Conservation (phyloP, 2,888 invertebrate species). For the Capitulum mitella region DNA sequence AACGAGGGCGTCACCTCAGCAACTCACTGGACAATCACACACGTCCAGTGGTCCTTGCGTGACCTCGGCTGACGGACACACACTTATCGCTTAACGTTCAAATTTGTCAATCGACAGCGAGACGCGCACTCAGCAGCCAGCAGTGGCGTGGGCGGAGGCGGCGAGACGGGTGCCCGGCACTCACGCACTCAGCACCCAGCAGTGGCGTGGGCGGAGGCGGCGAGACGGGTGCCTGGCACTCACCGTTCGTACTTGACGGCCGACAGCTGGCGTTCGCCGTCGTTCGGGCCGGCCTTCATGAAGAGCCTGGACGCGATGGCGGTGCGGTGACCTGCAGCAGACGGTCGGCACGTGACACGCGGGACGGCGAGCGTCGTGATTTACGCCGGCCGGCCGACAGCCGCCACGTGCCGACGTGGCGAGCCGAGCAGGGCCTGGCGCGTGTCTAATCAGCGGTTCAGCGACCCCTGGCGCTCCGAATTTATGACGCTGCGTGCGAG, state of each 20-base stretch:
- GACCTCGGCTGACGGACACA: too few relatives aligned
- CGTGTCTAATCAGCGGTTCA: background rate
- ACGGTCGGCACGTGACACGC: background rate
- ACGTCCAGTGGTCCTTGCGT: too few relatives aligned
- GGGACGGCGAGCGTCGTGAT: too few relatives aligned
- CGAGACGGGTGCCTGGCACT: background rate
- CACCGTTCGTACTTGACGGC: slow-evolving; percentile 74
- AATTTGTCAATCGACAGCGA: too few relatives aligned
- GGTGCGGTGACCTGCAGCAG: slow-evolving; percentile 60
- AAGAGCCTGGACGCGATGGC: slow-evolving; percentile 71
- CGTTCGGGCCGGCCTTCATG: slow-evolving; percentile 53
- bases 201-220: too few relatives aligned
- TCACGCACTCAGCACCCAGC: too few relatives aligned
- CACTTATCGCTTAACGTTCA: too few relatives aligned
- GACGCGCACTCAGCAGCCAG: too few relatives aligned
- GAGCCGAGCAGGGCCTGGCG: background rate
- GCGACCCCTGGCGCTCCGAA: background rate
- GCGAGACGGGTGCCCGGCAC: background rate
- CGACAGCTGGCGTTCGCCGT: slow-evolving; percentile 46
- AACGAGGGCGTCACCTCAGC: too few relatives aligned
- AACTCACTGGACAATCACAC: too few relatives aligned
- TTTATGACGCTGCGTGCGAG: too few relatives aligned
- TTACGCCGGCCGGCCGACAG: background rate
- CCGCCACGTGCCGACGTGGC: background rate
- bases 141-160: too few relatives aligned